Base-by-base conservation (phyloP, 64 coral and sea anemone species). In the Hydrozoanthus tunicans region DNA sequence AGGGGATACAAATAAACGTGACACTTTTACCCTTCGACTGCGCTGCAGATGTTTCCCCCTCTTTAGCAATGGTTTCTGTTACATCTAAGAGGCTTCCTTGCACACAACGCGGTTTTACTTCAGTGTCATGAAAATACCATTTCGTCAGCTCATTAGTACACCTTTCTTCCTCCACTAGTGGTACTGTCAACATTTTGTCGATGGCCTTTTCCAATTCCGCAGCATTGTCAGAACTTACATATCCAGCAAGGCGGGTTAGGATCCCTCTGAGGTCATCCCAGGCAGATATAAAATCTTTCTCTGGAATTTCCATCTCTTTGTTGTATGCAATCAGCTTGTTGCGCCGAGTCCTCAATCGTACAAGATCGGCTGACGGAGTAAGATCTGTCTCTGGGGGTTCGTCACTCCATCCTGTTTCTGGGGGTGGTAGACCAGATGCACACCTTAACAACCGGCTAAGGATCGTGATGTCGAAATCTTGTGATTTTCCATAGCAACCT, bases 401-500 rank as follows among this genome's bases (percentile, higher is more conserved):
- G 7, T 56, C 14, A 20, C 4, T 56, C 81, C 81, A 85, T 66
- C 82, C 82, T 23, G 64, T 71, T 70, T 53, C 66, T 0, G 82
- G 82, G 9, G 1, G 0, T 67, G 82, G 65, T 23, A 86, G 63
- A 58, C 56, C 27, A 58, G 52, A 86, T 9, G 82, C 80, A 65
- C 60, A 59, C 13, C 4, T 86, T 56, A 86, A 58, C 13, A 86
- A 9, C 32, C 53, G 5, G 20, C 65, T 57, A 17, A 86, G 24
- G 70, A 71, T 70, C 53, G 82, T 86, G 14, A 72, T 59, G 27
- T 86, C 82, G 53, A 86, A 86, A 73, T 72, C 53, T 58, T 58
- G n/a, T 14, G 82, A 86, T 58, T 86, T 72, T 13, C 82, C 66
- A 26, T 58, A 86, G 13, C 64, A 71, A 26, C 82, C 82, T 86